These are phyloP conservation scores for Diarsia brunnea DNA, from an alignment of 2,888 invertebrate species.

Conservation along the genomic window DNA sequence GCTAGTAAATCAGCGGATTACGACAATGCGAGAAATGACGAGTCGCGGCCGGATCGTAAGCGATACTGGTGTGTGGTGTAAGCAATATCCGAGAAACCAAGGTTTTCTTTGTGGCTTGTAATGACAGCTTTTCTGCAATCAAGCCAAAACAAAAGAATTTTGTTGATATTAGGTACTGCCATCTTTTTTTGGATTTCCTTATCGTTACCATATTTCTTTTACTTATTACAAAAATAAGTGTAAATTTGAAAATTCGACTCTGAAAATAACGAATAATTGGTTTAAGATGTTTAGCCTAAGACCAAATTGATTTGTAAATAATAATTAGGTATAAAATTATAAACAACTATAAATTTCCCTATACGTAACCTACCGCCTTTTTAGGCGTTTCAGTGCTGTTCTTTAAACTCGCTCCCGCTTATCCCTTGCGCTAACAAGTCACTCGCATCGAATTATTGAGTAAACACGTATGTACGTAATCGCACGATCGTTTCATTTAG, in stretches of 20 bases:
- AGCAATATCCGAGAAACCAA: conserved; percentile 31
- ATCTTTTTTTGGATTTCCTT: not conserved
- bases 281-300: too few relatives aligned
- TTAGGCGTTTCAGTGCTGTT: not conserved
- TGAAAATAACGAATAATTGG: too few relatives aligned
- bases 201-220: not conserved
- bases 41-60: conserved; percentile 88
- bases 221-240: not conserved
- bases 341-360: not conserved
- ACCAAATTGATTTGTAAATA: too few relatives aligned
- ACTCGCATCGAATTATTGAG: conserved; percentile 90
- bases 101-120: not conserved
- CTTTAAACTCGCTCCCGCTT: conserved; percentile 66
- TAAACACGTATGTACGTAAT: conserved; percentile 87
- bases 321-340: not conserved
- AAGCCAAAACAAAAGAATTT: too few relatives aligned
- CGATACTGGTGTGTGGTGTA: conserved; percentile 75
- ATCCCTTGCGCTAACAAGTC: conserved; percentile 68
- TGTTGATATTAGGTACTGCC: too few relatives aligned
- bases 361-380: not conserved
- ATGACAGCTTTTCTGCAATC: not conserved
- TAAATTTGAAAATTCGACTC: too few relatives aligned
- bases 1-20: conserved; percentile 91
- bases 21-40: conserved; percentile 91
- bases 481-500: conserved; percentile 86